Evolutionary conservation across 1,140 invertebrate species (phyloP), one percentile per base, ranked within the genome.

Genomic region (Thaumatotibia leucotreta): DNA sequence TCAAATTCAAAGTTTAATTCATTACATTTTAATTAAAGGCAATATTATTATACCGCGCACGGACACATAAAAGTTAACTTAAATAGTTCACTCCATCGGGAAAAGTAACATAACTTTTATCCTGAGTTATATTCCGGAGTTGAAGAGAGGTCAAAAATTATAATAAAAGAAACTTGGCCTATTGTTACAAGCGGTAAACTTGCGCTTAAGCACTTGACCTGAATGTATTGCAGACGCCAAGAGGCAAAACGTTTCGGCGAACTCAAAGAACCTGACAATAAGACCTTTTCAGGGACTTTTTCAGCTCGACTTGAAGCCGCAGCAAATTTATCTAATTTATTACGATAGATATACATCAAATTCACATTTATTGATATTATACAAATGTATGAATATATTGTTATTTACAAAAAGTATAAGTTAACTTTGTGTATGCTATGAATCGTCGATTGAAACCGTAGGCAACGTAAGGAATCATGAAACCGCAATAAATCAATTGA

Each of bases 221-320:
- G 24, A 58, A 58, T 58, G n/a, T 58, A 58, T 58, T 31, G 29
- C 52, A 58, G 23, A 45, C 24, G 52, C 52, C 52, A 27, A 58
- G 24, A 27, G 52, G 22, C 27, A 58, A 58, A 45, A 31, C 52
- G 52, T 58, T 58, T 20, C 14, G 23, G 29, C 5, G 52, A 58
- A 58, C 27, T 58, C 27, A 14, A 27, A 58, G 52, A n/a, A 24
- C 14, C 4, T 31, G 29, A 27, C n/a, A n/a, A n/a, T n/a, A n/a
- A 2, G 52, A 14, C 52, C 23, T 29, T 58, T 58, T 58, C 27
- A 9, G 52, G 14, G 27, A 58, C 52, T 58, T 58, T 29, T 54
- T 17, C 39, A 22, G 24, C 27, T n/a, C 52, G 14, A 58, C 11
- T 58, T 58, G 17, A 58, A 54, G n/a, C 11, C n/a, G 52, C 11